Evolutionary conservation across 2,113 vertebrate species (phyloP), one percentile per base, ranked within the genome.

Genomic region (Mesitornis unicolor): DNA sequence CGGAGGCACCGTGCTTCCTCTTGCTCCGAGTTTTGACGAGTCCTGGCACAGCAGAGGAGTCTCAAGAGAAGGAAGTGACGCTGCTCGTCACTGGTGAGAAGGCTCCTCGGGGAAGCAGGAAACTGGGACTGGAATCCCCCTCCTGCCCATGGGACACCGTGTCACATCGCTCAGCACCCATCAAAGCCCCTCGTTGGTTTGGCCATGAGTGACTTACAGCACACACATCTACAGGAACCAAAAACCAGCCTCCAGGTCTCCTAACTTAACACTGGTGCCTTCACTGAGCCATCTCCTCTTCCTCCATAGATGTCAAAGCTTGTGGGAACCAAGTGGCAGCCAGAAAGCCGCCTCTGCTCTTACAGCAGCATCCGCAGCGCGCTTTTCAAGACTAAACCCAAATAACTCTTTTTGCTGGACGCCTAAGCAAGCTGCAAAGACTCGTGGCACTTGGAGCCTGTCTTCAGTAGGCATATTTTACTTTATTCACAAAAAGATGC

Each of bases 31-130:
- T 84, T 95, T 89, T 89, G 65, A 93, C 61, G 82, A 89, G 87
- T 95, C 96, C 87, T 93, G 84, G 84, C 80, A 82, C 4, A 84
- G 89, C 54, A 86, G 82, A 94, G 89, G 76, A 89, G 35, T 33
- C 71, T 87, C 53, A 87, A 95, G 93, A 97, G 80, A 69, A 95
- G 93, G 96, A 97, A 97, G 95, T 96, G 93, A 96, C 89, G 89
- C 48, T 71, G 48, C 13, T 74, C 71, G 88, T 86, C 70, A 51
- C 68, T 71, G 91, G 87, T 91, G 91, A 94, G 74, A 95, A 69
- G 53, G 28, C 43, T 97, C 94, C 84, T 77, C 84, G 91, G 57
- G 91, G 94, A 95, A 94, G 65, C 1, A 76, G 67, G 84, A 85
- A 95, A 89, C 73, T 89, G 81, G 91, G 89, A 64, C 0, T 87